Evolutionary conservation across 2,888 invertebrate genomes (phyloP).

Genomic region (Drosophila multiciliata): DNA sequence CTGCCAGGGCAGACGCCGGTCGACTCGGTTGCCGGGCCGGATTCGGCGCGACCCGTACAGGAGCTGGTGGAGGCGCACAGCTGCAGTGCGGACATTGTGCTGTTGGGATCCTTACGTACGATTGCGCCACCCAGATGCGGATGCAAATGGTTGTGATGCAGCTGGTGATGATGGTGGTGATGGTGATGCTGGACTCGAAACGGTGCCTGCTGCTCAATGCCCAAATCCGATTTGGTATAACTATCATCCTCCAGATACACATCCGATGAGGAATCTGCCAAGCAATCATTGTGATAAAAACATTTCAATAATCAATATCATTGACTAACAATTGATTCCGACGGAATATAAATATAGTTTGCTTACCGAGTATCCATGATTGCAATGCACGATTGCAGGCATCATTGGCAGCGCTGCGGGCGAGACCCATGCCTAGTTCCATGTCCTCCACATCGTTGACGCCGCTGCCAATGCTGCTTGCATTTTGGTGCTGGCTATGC

Average conservation of each 20-base stretch:
- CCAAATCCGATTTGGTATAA: constrained; percentile 85
- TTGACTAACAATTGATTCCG: not conserved
- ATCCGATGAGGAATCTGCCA: constrained; percentile 83
- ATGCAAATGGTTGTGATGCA: constrained; percentile 63
- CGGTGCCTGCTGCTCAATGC: constrained; percentile 81
- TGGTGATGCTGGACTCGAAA: constrained; percentile 66
- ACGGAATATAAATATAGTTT: not conserved
- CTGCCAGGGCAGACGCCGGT: constrained; percentile 16
- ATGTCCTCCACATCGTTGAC: constrained; percentile 72
- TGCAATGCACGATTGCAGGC: constrained; percentile 73
- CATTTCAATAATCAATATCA: not conserved
- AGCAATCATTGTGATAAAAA: not conserved
- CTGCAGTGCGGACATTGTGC: constrained; percentile 88
- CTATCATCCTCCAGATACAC: constrained; percentile 84
- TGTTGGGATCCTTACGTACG: constrained; percentile 87
- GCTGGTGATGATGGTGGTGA: constrained; percentile 62
- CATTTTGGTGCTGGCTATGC: constrained; percentile 39
- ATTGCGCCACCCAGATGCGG: constrained; percentile 82
- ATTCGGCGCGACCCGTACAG: constrained; percentile 38
- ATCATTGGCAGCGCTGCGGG: constrained; percentile 59
- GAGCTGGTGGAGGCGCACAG: constrained; percentile 70
- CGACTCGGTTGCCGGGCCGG: constrained; percentile 13
- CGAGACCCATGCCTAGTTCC: constrained; percentile 70
- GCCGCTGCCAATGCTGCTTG: constrained; percentile 64
- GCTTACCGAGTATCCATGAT: constrained; percentile 79